Evolutionary conservation across 2,113 vertebrate species (phyloP), one percentile per base, ranked within the genome.

Genomic region (Pseudopipra pipra): DNA sequence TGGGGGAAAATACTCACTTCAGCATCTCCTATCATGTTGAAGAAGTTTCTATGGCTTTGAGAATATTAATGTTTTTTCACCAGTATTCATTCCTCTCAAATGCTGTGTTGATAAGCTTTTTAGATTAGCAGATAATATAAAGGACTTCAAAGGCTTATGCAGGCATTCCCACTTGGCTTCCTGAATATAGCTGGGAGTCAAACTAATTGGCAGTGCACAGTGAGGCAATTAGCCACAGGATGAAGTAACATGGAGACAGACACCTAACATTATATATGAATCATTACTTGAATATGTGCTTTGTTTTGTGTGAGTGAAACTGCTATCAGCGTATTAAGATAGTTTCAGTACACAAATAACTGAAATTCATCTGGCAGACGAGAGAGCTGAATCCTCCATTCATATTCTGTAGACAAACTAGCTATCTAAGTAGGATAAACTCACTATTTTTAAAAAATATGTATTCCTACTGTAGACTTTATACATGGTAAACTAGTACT

Each of bases 111-210:
- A 84, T 81, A 90, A 90, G 68, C 25, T 86, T 94, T 96, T 87
- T 62, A 96, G 85, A 96, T 93, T 81, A 90, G 31, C 35, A 87
- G 93, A 95, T 92, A 95, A 91, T 59, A 65, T 87, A 81, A 86
- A 93, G 79, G 70, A 89, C 80, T 96, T 96, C 93, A 97, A 96
- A 96, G 72, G 37, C 63, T 96, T 81, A 71, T 2, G 2, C 16
- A 75, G 59, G 54, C 92, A 70, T 84, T 95, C 93, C 76, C 88
- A 37, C n/a, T 74, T 70, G 87, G 35, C 30, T 93, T 89, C 47
- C 66, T 84, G 73, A 87, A 92, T 94, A 49, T 74, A 77, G 20
- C 55, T 92, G 84, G 81, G 95, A 93, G 82, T 92, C 65, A 85
- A 95, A 92, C 67, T 91, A 95, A 92, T 90, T 91, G 84, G 39